These are phyloP conservation scores for Fregetta grallaria DNA, from an alignment of 2,113 vertebrate species.

Conservation along the genomic window DNA sequence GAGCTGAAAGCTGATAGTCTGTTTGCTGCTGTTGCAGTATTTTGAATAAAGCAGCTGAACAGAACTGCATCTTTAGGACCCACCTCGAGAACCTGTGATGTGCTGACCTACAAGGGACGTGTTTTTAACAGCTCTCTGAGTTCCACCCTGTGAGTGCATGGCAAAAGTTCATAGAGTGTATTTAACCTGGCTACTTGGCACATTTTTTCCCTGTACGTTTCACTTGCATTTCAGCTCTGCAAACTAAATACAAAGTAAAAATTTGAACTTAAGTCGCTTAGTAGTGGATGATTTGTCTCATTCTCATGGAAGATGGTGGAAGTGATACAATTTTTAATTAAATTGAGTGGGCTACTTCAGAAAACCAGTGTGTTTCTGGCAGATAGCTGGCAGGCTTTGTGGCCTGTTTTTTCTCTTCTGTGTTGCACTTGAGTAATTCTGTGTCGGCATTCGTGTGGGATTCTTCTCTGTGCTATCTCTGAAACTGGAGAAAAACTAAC, in stretches of 20 bases:
- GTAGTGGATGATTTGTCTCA: background rate
- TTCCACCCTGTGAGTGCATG: background rate
- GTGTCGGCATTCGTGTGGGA: background rate
- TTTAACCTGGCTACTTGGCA: background rate
- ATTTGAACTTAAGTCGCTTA: background rate
- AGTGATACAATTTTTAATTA: background rate
- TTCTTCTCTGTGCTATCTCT: background rate
- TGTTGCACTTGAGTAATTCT: background rate
- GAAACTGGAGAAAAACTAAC: background rate
- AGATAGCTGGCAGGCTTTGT: background rate
- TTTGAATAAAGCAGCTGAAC: background rate
- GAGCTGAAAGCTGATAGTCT: background rate
- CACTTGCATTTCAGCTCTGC: background rate
- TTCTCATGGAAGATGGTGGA: background rate
- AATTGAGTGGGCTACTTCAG: background rate
- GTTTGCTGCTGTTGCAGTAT: background rate
- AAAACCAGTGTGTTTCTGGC: background rate
- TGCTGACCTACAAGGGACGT: background rate
- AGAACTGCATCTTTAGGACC: background rate
- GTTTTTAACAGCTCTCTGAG: background rate
- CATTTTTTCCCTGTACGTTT: background rate
- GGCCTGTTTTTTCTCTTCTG: background rate
- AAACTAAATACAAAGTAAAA: background rate
- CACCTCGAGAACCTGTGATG: fast-evolving
- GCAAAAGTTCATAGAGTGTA: background rate